Percentiles rank a stretch among this genome's conserved stretches.
phyloP scores from a whole-genome alignment of 2,888 invertebrate genomes.

The Netelia inedita region DNA sequence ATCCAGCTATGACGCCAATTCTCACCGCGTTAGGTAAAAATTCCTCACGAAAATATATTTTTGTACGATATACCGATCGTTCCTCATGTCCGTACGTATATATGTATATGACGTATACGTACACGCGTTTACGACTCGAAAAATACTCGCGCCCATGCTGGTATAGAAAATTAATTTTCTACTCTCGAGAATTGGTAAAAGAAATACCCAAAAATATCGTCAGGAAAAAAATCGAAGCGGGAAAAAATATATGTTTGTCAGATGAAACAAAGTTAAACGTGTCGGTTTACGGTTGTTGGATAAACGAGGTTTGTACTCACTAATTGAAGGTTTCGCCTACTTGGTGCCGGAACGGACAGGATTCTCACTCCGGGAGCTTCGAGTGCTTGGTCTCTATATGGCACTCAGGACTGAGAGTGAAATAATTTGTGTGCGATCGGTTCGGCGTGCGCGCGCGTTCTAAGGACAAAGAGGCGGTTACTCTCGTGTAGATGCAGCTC shows the following conservation, averaged over 20 bases:
- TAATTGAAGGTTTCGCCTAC: background rate
- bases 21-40: background rate
- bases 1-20: background rate
- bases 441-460: constrained; percentile 67
- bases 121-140: background rate
- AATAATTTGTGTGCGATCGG: constrained; percentile 55
- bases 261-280: constrained; percentile 1
- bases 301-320: background rate
- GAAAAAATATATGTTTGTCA: background rate
- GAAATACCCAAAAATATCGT: background rate
- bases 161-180: constrained; percentile 17
- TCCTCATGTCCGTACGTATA: constrained; percentile 16
- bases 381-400: constrained; percentile 50
- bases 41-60: constrained; percentile 7
- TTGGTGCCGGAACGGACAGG: constrained; percentile 33
- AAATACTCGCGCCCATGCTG: constrained; percentile 50
- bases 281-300: background rate
- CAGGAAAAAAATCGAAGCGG: constrained; percentile 13
- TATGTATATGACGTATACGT: background rate
- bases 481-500: constrained; percentile 28
- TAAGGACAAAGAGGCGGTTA: constrained; percentile 64
- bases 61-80: background rate
- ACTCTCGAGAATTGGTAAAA: background rate
- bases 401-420: constrained; percentile 46
- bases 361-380: constrained; percentile 56